Conservation (phyloP, 2,113 vertebrate species). For the Dermatemys mawii region DNA sequence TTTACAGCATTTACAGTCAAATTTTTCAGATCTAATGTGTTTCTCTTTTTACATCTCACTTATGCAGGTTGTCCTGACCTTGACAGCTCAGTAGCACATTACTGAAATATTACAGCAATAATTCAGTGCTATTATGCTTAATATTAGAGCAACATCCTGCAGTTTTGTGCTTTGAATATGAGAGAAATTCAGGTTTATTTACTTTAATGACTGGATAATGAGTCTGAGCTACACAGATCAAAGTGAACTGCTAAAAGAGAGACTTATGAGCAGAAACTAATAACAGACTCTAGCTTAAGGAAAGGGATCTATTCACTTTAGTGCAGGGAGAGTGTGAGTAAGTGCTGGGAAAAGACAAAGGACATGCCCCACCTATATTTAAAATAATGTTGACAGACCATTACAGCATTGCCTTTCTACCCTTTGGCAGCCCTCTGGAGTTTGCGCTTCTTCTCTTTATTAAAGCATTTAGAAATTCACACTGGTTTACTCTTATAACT, state of each 20-base stretch:
- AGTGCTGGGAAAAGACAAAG: not conserved
- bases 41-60: slow-evolving; percentile 21
- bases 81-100: slow-evolving; percentile 42
- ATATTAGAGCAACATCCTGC: slow-evolving; percentile 46
- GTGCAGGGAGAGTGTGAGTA: not conserved
- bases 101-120: slow-evolving; percentile 65
- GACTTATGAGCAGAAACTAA: slow-evolving; percentile 14
- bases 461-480: slow-evolving; percentile 7
- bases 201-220: slow-evolving; percentile 51
- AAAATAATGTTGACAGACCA: not conserved
- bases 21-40: slow-evolving; percentile 6
- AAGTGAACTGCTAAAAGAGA: slow-evolving; percentile 29
- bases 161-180: slow-evolving; percentile 39
- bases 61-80: slow-evolving; percentile 16
- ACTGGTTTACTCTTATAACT: not conserved
- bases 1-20: not conserved
- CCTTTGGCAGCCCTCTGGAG: not conserved
- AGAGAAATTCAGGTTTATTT: slow-evolving; percentile 52
- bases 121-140: slow-evolving; percentile 47
- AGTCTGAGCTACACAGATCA: slow-evolving; percentile 32
- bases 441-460: not conserved
- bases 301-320: not conserved
- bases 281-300: not conserved
- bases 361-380: not conserved
- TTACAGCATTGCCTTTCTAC: not conserved